These are phyloP conservation scores for Lithodes maja DNA, from an alignment of 2,888 invertebrate genomes.

Conservation along the genomic window DNA sequence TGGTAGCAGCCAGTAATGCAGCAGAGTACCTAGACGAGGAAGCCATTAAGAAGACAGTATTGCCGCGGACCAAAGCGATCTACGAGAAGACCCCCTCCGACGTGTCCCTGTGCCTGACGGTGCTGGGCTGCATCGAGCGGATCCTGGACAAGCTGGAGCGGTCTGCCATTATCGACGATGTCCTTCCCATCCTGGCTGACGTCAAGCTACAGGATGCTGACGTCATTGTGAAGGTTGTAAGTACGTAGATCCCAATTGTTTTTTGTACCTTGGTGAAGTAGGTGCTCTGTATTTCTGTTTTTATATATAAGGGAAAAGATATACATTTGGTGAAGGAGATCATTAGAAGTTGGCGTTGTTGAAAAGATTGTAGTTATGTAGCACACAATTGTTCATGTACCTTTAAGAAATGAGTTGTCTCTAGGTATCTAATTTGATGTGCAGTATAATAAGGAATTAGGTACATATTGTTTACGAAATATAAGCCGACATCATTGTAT, in stretches of 20 bases:
- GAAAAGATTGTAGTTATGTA: no score
- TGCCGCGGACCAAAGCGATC: slow-evolving; percentile 85
- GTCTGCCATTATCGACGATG: slow-evolving; percentile 90
- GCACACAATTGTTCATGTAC: no score
- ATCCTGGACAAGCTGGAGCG: slow-evolving; percentile 89
- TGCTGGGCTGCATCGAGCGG: slow-evolving; percentile 85
- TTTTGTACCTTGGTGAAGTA: no score
- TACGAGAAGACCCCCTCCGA: slow-evolving; percentile 86
- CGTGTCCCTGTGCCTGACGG: slow-evolving; percentile 86
- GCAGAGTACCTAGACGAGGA: slow-evolving; percentile 89
- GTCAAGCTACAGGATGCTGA: slow-evolving; percentile 92
- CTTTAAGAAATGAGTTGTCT: no score
- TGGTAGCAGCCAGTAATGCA: slow-evolving; percentile 90
- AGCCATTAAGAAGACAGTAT: slow-evolving; percentile 85
- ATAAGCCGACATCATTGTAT: no score
- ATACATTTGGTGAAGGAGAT: no score
- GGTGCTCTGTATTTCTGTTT: no score
- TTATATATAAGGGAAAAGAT: no score
- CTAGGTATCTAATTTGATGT: no score
- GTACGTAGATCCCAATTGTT: slow-evolving; percentile 81
- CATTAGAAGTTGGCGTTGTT: no score
- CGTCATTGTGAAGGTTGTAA: slow-evolving; percentile 90
- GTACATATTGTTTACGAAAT: no score
- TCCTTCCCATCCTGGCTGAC: slow-evolving; percentile 90
- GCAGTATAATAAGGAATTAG: no score